Conservation (phyloP, 2,113 vertebrate genomes). For the Chloebia gouldiae region DNA sequence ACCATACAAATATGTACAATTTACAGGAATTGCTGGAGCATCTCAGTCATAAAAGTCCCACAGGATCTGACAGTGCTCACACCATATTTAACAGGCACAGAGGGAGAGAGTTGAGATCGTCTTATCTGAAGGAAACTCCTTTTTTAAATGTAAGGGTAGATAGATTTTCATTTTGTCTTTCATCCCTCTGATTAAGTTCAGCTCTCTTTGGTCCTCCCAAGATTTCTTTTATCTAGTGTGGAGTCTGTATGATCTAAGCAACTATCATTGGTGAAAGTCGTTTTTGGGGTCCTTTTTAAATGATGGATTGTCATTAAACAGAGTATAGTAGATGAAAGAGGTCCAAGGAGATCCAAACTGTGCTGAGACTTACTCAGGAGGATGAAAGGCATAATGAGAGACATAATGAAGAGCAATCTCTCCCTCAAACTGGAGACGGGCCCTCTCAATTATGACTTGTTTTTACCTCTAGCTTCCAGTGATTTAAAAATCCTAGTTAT, state of each 20-base stretch:
- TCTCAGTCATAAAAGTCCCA: constrained; percentile 43
- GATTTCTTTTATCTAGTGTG: constrained; percentile 50
- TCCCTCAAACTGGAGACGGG: constrained; percentile 10
- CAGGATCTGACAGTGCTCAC: constrained; percentile 26
- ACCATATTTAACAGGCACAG: constrained; percentile 53
- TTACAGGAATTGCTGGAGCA: constrained; percentile 19
- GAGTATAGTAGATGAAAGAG: constrained; percentile 46
- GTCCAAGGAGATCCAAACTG: constrained; percentile 40
- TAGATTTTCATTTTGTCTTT: constrained; percentile 52
- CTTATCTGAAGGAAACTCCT: constrained; percentile 57
- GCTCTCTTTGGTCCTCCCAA: constrained; percentile 39
- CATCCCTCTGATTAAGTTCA: constrained; percentile 54
- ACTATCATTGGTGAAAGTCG: not conserved
- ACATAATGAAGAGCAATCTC: constrained; percentile 33
- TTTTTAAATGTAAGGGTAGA: constrained; percentile 47
- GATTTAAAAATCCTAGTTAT: not conserved
- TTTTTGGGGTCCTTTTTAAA: constrained; percentile 38
- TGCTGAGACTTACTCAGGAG: constrained; percentile 16
- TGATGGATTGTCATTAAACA: constrained; percentile 43
- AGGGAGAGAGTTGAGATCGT: not conserved
- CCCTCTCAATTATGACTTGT: constrained; percentile 36
- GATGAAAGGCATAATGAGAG: constrained; percentile 41
- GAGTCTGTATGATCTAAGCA: constrained; percentile 47
- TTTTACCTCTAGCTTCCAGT: not conserved
- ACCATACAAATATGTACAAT: constrained; percentile 38